Evolutionary conservation across 2,888 invertebrate genomes (phyloP).

Genomic region (Bedellia somnulentella): DNA sequence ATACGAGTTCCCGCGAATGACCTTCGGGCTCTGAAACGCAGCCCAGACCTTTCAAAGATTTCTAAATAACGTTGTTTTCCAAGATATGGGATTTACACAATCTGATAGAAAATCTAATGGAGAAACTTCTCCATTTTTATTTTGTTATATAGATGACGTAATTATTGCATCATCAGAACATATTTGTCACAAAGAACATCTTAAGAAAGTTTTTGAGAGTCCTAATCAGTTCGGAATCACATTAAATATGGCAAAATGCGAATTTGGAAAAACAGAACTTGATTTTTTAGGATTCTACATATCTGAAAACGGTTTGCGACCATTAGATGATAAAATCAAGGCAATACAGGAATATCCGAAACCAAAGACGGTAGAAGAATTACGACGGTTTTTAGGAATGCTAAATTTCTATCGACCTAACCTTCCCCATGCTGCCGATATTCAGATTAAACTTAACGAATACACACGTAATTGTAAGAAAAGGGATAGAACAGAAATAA

Average conservation of each 20-base stretch:
- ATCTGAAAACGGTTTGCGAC: neutral
- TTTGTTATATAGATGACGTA: slow-evolving; percentile 17
- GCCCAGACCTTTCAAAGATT: slow-evolving; percentile 26
- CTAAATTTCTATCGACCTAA: slow-evolving; percentile 6
- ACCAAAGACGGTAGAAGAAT: slow-evolving; percentile 4
- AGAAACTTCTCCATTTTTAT: neutral
- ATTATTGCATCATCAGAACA: slow-evolving; percentile 11
- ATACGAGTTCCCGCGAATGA: slow-evolving; percentile 18
- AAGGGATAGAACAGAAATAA: slow-evolving; percentile 5
- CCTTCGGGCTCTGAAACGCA: slow-evolving; percentile 27
- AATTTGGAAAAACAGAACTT: neutral
- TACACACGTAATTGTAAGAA: slow-evolving; percentile 5
- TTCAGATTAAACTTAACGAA: slow-evolving; percentile 3
- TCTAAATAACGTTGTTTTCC: slow-evolving; percentile 10
- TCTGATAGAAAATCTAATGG: neutral
- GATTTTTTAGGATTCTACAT: slow-evolving; percentile 3
- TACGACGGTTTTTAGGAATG: slow-evolving; percentile 8
- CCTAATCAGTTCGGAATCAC: slow-evolving; percentile 6
- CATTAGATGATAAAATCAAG: slow-evolving; percentile 3
- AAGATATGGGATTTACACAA: slow-evolving; percentile 2
- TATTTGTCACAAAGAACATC: slow-evolving; percentile 7
- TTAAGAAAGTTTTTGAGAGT: slow-evolving; percentile 7
- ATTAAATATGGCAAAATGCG: slow-evolving; percentile 1
- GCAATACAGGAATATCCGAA: slow-evolving; percentile 4
- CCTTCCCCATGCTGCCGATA: slow-evolving; percentile 4